Percentiles rank a stretch among this genome's conserved stretches.
Conservation (phyloP, 2,113 vertebrate species). For the Vulpes vulpes region DNA sequence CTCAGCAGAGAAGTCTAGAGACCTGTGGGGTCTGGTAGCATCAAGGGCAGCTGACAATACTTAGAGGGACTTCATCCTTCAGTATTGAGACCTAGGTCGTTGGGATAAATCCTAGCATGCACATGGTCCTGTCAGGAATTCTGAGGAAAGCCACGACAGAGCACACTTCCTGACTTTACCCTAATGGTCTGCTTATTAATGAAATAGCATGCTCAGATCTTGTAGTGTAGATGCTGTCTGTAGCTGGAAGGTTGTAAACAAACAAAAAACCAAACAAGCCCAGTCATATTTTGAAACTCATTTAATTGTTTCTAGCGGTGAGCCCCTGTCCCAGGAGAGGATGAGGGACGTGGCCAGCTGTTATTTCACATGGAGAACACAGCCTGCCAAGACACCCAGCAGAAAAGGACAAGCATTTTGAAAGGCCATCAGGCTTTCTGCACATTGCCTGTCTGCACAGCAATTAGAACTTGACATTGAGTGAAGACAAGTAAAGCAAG, state of each 20-base stretch:
- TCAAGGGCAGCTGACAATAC: background rate
- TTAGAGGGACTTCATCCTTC: background rate
- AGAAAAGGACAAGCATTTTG: background rate
- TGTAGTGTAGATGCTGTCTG: background rate
- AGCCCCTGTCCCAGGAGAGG: background rate
- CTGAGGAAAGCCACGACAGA: background rate
- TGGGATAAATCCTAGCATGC: too few relatives aligned
- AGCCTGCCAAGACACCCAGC: background rate
- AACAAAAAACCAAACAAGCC: background rate
- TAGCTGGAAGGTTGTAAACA: background rate
- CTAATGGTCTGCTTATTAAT: background rate
- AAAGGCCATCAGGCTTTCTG: background rate
- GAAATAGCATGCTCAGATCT: background rate
- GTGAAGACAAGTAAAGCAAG: background rate
- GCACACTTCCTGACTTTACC: background rate
- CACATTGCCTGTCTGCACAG: background rate
- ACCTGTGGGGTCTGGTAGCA: background rate
- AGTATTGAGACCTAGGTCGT: background rate
- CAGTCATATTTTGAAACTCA: background rate
- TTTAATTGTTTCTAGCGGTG: background rate
- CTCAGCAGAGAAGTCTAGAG: background rate
- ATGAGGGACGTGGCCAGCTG: background rate
- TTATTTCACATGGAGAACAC: background rate
- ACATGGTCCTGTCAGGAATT: background rate
- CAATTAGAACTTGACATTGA: background rate